Conservation (phyloP, 1,140 invertebrate species). For the Brachionus calyciflorus region DNA sequence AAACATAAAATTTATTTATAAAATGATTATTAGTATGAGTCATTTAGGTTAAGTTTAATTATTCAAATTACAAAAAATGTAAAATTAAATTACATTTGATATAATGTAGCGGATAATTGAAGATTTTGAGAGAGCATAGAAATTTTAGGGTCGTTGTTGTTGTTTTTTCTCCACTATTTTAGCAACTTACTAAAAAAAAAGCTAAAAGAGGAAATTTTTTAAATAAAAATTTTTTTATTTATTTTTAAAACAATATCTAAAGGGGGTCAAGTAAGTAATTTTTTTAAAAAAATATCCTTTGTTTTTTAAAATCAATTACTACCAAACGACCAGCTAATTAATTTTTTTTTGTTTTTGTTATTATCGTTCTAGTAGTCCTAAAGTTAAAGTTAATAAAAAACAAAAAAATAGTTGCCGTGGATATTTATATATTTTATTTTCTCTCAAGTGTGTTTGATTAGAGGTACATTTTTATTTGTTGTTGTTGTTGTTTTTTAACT, state of each 20-base stretch:
- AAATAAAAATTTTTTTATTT: no score
- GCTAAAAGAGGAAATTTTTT: no score
- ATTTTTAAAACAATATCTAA: background rate
- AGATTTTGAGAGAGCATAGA: no score
- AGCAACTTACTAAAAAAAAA: no score
- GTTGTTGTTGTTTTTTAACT: constrained; percentile 38
- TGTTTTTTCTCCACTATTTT: no score
- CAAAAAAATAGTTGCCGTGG: constrained; percentile 29
- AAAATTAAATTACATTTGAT: background rate
- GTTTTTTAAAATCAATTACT: constrained; percentile 30
- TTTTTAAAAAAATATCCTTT: no score
- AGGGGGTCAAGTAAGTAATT: constrained; percentile 16
- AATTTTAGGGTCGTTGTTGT: no score
- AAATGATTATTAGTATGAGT: no score
- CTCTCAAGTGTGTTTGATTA: constrained; percentile 38
- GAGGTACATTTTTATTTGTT: constrained; percentile 21
- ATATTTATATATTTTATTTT: constrained; percentile 27
- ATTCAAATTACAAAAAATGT: no score
- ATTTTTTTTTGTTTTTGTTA: constrained; percentile 22
- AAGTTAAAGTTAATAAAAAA: background rate
- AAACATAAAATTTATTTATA: no score
- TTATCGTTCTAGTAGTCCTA: constrained; percentile 19
- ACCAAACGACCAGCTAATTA: constrained; percentile 28
- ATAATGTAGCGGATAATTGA: constrained; percentile 24
- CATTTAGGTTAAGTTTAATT: no score